A percentile compares a stretch with the other conserved stretches of the same genome.
Conservation (phyloP, 2,797 vertebrate species). For the Halcyon chelicuti region DNA sequence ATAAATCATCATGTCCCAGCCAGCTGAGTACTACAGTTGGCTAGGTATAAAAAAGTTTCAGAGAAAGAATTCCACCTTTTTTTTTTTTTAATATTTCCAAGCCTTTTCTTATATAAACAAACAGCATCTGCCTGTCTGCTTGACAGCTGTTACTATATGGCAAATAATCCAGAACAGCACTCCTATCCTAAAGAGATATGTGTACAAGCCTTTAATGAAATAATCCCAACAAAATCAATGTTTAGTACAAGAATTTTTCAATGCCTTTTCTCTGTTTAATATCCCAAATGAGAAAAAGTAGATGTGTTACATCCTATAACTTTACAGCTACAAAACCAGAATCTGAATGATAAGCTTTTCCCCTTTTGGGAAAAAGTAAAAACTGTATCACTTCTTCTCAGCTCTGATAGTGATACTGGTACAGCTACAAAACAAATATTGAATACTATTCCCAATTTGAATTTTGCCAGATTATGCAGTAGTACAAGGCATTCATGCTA, state of each 20-base stretch:
- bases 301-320: background rate
- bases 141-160: background rate
- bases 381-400: background rate
- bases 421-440: background rate
- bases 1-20: background rate
- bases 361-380: background rate
- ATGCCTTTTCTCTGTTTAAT: background rate
- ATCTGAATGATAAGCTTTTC: background rate
- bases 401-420: background rate
- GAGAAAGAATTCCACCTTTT: background rate
- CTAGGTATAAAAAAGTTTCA: background rate
- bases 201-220: background rate
- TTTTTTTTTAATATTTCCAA: background rate
- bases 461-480: background rate
- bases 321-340: background rate
- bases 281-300: background rate
- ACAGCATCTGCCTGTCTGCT: background rate
- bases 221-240: background rate
- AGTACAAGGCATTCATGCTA: background rate
- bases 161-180: background rate
- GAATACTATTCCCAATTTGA: background rate
- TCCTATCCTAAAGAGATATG: background rate
- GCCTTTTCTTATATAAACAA: background rate
- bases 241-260: background rate
- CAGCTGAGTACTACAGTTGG: background rate